Conservation (phyloP, 2,888 invertebrate species). For the Lochmaea crataegi region DNA sequence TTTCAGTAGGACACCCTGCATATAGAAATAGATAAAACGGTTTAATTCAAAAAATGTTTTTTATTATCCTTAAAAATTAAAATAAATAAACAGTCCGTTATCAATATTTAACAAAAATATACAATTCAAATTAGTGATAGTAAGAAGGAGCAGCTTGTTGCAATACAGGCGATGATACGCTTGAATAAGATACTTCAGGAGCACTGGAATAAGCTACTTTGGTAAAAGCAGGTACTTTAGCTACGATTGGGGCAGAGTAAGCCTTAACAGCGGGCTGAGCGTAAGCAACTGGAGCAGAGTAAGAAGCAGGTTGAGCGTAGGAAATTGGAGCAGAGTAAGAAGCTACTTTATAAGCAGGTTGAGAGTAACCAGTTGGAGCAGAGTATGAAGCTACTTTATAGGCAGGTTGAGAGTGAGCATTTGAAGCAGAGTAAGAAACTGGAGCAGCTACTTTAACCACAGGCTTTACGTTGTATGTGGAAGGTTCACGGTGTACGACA, state of each 20-base stretch:
- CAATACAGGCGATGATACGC: slow-evolving; percentile 21
- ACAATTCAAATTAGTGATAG: slow-evolving; percentile 11
- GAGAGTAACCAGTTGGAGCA: slow-evolving; percentile 58
- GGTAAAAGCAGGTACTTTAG: slow-evolving; percentile 4
- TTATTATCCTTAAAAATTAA: slow-evolving; percentile 19
- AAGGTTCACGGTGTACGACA: slow-evolving; percentile 66
- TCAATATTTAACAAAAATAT: slow-evolving; percentile 1
- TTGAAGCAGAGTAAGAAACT: slow-evolving; percentile 31
- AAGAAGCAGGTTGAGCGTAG: slow-evolving; percentile 27
- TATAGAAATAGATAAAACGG: too few relatives aligned
- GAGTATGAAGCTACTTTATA: slow-evolving; percentile 1
- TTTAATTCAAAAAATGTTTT: neutral
- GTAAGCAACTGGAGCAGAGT: slow-evolving; percentile 25
- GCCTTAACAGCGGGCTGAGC: neutral
- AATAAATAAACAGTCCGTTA: slow-evolving; percentile 20
- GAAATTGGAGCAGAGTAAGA: slow-evolving; percentile 37
- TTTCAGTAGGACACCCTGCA: too few relatives aligned
- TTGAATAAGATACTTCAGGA: slow-evolving; percentile 35
- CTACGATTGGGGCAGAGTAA: slow-evolving; percentile 12
- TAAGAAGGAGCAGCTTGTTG: slow-evolving; percentile 9
- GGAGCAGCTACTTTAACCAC: slow-evolving; percentile 18
- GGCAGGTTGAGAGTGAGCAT: slow-evolving; percentile 34
- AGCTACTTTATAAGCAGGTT: slow-evolving; percentile 55
- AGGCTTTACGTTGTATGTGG: slow-evolving; percentile 43
- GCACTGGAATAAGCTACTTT: slow-evolving; percentile 26